Base-by-base conservation (phyloP, 2,113 vertebrate species). In the Australoheros scitulus region DNA sequence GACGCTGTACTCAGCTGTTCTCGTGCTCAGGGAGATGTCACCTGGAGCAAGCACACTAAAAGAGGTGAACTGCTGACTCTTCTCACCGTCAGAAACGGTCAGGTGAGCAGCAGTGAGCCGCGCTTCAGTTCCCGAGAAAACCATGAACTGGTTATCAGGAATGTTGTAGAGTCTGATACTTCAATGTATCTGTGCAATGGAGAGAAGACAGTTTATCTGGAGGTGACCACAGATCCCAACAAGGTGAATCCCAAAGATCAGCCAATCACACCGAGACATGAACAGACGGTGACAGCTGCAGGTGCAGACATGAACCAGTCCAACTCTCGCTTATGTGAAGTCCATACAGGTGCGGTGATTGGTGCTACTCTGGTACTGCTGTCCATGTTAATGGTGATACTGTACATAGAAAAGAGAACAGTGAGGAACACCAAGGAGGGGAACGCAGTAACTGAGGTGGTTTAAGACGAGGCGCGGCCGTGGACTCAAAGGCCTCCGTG, bases 11-110 rank as follows among this genome's bases (percentile, higher is more conserved):
- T 91, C 7, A 36, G 10, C 13, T 91, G 90, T 79, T 61, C 81
- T 41, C n/a, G 20, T 3, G n/a, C 2, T 14, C 7, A 0, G 1
- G 52, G 55, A 34, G 7, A 63, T 0, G 70, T 84, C 0, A 20
- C 43, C 8, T 91, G 90, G 90, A 82, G 41, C 13, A 47, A 64
- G 18, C 1, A 3, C 11, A 7, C 11, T n/a, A 0, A 0, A 2
- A 0, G 3, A 1, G 52, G 68, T 2, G 0, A 2, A 0, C 1
- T 0, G 3, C 10, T 17, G 26, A n/a, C 1, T 11, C 83, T 89
- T 1, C 11, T 88, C 61, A 11, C 17, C 0, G 6, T 80, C 24
- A 3, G 1, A 2, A 3, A 76, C 1, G 75, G 77, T 10, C 1
- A 0, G 0, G 24, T 36, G 18, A 2, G 0, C 5, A 1, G 38